These are phyloP conservation scores for Platyscelio sp. DNA, from an alignment of 2,888 invertebrate genomes.

Conservation along the genomic window DNA sequence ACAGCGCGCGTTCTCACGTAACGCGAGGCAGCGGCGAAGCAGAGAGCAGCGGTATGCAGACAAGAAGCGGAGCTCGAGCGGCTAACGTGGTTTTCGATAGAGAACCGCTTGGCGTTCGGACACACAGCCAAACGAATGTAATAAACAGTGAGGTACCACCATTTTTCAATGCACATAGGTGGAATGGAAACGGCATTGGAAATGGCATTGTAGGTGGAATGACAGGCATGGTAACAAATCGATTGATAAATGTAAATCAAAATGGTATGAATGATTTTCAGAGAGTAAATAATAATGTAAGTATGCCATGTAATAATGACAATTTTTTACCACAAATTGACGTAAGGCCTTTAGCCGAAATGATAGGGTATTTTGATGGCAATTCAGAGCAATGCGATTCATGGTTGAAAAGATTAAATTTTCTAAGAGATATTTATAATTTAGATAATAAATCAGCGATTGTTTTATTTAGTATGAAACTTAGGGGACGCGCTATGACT, in stretches of 20 bases:
- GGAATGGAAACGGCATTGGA: background rate
- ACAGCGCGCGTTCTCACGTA: background rate
- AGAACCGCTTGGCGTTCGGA: background rate
- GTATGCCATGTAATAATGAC: background rate
- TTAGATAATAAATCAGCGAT: slow-evolving; percentile 6
- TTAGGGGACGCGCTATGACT: slow-evolving; percentile 4
- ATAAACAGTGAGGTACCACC: background rate
- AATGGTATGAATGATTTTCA: background rate
- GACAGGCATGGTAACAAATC: background rate
- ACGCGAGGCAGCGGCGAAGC: background rate
- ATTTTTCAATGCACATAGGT: background rate
- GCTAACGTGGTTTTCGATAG: background rate
- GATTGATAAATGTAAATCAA: background rate
- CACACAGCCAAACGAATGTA: background rate
- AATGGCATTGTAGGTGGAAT: background rate
- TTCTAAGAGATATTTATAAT: slow-evolving; percentile 4
- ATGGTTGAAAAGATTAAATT: slow-evolving; percentile 15
- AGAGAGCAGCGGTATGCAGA: background rate
- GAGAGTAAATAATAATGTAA: background rate
- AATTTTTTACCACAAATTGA: background rate
- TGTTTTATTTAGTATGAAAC: slow-evolving; percentile 13
- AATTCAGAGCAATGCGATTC: background rate
- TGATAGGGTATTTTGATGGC: slow-evolving; percentile 13
- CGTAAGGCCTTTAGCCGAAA: slow-evolving; percentile 12
- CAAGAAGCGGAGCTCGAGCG: background rate